Percentiles rank a stretch among this genome's conserved stretches.
Conservation (phyloP, 2,113 vertebrate genomes). For the Gopherus evgoodei region DNA sequence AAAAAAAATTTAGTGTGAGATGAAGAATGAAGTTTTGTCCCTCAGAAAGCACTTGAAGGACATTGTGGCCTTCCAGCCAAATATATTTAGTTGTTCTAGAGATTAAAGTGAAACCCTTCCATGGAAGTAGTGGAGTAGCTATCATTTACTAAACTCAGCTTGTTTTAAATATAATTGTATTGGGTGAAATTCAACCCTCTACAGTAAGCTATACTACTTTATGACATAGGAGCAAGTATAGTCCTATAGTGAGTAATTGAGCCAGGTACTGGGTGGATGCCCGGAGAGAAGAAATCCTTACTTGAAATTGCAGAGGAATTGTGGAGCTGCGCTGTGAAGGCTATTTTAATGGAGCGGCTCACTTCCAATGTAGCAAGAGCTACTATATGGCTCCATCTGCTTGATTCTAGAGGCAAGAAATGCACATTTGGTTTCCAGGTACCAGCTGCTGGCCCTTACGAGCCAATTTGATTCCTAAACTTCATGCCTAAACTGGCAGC, state of each 20-base stretch:
- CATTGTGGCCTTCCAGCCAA: not conserved
- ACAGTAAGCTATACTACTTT: constrained; percentile 1
- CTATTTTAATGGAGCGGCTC: not conserved
- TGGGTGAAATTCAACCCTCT: constrained; percentile 17
- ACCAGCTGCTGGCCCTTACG: not conserved
- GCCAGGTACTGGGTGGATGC: not conserved
- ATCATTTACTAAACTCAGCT: not conserved
- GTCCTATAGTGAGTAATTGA: not conserved
- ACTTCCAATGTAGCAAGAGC: not conserved
- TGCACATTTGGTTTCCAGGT: not conserved
- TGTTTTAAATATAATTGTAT: constrained; percentile 1
- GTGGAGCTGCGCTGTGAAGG: not conserved
- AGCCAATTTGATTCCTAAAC: not conserved
- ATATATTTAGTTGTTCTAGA: not conserved
- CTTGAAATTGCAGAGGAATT: rapidly evolving
- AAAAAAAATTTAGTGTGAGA: constrained; percentile 40
- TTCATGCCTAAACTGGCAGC: not conserved
- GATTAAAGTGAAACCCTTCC: not conserved
- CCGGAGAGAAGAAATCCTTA: not conserved
- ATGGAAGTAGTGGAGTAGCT: not conserved
- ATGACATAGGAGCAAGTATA: not conserved
- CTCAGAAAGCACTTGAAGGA: not conserved
- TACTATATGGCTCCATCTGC: not conserved
- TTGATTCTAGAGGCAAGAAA: not conserved
- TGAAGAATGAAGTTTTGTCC: not conserved